Percentiles rank a stretch among this genome's conserved stretches.
These are phyloP conservation scores for Melanostoma mellinum DNA, from an alignment of 2,888 invertebrate species.

Conservation along the genomic window DNA sequence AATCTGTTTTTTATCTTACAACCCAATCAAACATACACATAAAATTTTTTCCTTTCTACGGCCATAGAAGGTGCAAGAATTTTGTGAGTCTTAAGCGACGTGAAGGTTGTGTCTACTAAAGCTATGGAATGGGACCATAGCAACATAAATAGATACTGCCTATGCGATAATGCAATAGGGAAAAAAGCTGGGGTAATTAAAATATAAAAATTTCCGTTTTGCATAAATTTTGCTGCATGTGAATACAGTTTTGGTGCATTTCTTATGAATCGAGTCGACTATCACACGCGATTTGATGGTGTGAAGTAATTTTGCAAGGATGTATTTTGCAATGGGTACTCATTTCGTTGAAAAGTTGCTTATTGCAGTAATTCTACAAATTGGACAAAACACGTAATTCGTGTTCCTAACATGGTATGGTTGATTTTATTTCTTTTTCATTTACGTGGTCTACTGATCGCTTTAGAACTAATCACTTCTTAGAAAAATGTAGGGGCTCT, in stretches of 20 bases:
- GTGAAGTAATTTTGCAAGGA: conserved; percentile 48
- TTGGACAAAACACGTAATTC: conserved; percentile 22
- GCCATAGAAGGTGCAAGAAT: conserved; percentile 43
- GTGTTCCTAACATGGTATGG: conserved; percentile 1
- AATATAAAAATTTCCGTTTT: conserved; percentile 60
- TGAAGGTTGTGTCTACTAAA: conserved; percentile 50
- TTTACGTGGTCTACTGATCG: neutral
- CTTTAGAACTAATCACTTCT: no score
- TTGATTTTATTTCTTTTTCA: neutral
- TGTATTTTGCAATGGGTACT: conserved; percentile 43
- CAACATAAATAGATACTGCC: conserved; percentile 24
- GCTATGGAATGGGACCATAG: conserved; percentile 38
- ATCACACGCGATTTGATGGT: conserved; percentile 53
- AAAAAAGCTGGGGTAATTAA: conserved; percentile 38
- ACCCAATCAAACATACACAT: conserved; percentile 21
- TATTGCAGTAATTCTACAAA: conserved; percentile 20
- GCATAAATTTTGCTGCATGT: conserved; percentile 63
- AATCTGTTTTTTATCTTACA: conserved; percentile 29
- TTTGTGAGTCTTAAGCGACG: conserved; percentile 42
- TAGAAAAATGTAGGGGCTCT: no score
- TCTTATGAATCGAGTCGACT: conserved; percentile 30
- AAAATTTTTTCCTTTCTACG: conserved; percentile 4
- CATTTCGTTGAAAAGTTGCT: conserved; percentile 11
- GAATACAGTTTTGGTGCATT: conserved; percentile 38
- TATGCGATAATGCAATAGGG: conserved; percentile 28